Conservation (phyloP, 2,797 vertebrate genomes). For the Geotrypetes seraphini region DNA sequence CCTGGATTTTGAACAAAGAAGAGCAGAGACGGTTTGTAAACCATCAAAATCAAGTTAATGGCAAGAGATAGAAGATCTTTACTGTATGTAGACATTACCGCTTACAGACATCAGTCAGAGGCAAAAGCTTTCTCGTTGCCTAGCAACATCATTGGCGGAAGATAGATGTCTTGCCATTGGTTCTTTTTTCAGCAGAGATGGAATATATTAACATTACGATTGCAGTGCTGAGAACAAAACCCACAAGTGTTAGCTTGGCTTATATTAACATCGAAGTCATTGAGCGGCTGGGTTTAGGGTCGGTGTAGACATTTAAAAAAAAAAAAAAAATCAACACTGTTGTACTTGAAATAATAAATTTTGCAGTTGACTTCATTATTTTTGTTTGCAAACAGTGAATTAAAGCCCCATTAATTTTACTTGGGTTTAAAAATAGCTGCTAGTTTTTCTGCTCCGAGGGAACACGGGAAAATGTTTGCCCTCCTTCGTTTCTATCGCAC, state of each 20-base stretch:
- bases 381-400: constrained; percentile 6
- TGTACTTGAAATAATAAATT: not conserved
- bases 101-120: constrained; percentile 47
- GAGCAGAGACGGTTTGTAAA: constrained; percentile 52
- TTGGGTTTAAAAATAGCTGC: too few species aligned
- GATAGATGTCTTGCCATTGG: constrained; percentile 57
- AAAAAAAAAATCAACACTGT: constrained; percentile 7
- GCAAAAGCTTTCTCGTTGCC: constrained; percentile 67
- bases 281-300: not conserved
- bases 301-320: not conserved
- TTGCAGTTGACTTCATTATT: not conserved
- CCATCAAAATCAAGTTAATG: constrained; percentile 72
- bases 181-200: constrained; percentile 39
- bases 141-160: constrained; percentile 60
- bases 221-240: constrained; percentile 3
- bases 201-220: constrained; percentile 25
- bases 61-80: constrained; percentile 49
- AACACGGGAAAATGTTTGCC: too few species aligned
- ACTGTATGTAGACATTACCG: constrained; percentile 26
- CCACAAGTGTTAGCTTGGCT: constrained; percentile 6
- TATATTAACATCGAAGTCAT: not conserved
- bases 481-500: too few species aligned
- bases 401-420: constrained; percentile 2
- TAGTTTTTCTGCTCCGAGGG: too few species aligned
- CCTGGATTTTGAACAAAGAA: constrained; percentile 17